phyloP scores from a whole-genome alignment of 2,113 vertebrate species.

The Tor tambroides region DNA sequence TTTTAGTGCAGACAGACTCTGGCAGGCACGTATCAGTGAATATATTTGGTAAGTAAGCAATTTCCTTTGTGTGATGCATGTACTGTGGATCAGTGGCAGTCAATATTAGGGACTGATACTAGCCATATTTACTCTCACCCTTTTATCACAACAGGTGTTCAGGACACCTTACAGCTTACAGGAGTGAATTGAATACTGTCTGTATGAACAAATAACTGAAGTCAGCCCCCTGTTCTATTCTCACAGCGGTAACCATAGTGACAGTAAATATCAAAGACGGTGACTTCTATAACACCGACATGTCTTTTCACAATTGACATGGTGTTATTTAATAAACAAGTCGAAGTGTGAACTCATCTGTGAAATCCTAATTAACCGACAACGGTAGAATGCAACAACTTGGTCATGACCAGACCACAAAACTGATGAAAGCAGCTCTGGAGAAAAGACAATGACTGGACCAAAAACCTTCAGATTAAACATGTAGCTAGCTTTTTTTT shows the following conservation, averaged over 20 bases:
- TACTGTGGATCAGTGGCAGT: background rate
- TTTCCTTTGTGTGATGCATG: background rate
- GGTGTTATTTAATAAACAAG: conserved; percentile 12
- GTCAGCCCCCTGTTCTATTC: background rate
- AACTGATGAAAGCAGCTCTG: background rate
- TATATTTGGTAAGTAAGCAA: background rate
- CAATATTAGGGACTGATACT: background rate
- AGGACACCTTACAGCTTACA: background rate
- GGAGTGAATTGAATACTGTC: background rate
- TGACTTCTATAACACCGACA: background rate
- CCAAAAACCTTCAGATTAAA: background rate
- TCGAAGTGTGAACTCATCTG: background rate
- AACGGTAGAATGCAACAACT: background rate
- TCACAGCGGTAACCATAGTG: background rate
- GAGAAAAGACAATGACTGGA: background rate
- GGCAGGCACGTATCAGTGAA: background rate
- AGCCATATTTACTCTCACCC: background rate
- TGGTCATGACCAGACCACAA: background rate
- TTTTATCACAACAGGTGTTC: conserved; percentile 8
- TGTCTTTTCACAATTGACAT: background rate
- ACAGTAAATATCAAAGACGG: background rate
- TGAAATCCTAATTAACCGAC: background rate
- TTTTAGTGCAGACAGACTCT: background rate
- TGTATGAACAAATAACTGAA: background rate
- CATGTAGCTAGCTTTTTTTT: background rate